A percentile compares a stretch with the other conserved stretches of the same genome.
These are phyloP conservation scores for Drosophila seclusa DNA, from an alignment of 2,888 invertebrate species.

Conservation along the genomic window DNA sequence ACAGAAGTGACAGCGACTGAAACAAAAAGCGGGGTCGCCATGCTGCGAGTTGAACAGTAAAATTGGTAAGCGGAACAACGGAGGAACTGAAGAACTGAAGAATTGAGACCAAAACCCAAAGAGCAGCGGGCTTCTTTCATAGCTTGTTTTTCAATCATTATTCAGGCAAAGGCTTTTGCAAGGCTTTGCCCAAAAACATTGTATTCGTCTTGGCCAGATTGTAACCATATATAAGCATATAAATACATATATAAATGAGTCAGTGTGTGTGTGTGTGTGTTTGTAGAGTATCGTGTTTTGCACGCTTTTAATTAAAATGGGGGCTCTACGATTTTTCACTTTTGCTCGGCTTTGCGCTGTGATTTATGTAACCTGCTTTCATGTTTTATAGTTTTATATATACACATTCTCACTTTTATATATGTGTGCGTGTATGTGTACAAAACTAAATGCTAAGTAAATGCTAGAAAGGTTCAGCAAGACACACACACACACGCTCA, in stretches of 20 bases:
- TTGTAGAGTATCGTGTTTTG: constrained; percentile 75
- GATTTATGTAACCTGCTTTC: constrained; percentile 80
- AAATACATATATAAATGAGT: constrained; percentile 13
- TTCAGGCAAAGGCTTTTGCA: constrained; percentile 76
- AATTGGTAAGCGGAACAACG: neutral
- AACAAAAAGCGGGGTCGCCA: neutral
- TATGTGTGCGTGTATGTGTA: neutral
- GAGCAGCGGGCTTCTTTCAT: constrained; percentile 40
- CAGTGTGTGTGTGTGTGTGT: constrained; percentile 27
- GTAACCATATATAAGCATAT: constrained; percentile 24
- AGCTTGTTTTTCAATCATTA: constrained; percentile 81
- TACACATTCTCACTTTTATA: neutral
- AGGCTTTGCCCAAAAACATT: constrained; percentile 73
- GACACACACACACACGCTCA: constrained; percentile 18
- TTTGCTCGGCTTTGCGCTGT: constrained; percentile 73
- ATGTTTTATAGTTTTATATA: constrained; percentile 69
- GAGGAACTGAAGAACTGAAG: neutral
- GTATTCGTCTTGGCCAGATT: constrained; percentile 60
- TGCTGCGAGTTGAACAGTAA: neutral
- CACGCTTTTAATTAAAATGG: constrained; percentile 81
- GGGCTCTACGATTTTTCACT: constrained; percentile 78
- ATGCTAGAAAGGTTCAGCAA: constrained; percentile 65
- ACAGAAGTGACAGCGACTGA: constrained; percentile 18
- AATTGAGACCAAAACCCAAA: constrained; percentile 8
- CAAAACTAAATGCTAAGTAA: constrained; percentile 77